Evolutionary conservation across 2,797 vertebrate genomes (phyloP).

Genomic region (Catamblyrhynchus diadema): DNA sequence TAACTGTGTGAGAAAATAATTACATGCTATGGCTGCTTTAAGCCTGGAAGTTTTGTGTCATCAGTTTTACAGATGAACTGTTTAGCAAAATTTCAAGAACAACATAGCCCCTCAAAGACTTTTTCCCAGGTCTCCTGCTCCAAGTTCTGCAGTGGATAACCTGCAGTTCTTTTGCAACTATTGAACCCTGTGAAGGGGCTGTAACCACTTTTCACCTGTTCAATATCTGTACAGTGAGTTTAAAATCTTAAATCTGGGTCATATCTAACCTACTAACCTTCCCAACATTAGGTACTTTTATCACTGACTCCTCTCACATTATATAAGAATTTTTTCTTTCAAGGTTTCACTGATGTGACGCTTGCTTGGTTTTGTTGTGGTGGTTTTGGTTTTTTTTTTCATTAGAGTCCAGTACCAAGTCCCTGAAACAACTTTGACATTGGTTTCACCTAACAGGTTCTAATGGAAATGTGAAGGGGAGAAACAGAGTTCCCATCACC

Average conservation of each 20-base stretch:
- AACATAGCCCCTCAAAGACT: no score
- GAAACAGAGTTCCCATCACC: background rate
- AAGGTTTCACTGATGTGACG: background rate
- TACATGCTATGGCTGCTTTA: background rate
- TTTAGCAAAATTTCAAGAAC: background rate
- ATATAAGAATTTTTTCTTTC: background rate
- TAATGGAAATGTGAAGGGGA: background rate
- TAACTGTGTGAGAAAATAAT: background rate
- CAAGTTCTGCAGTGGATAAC: no score
- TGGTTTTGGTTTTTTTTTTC: background rate
- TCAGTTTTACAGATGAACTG: rapidly evolving
- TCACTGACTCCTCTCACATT: background rate
- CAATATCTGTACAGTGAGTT: background rate
- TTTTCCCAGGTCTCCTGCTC: background rate
- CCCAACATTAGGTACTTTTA: background rate
- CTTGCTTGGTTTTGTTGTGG: background rate
- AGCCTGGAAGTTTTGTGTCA: background rate
- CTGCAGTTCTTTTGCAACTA: background rate
- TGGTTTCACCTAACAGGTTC: background rate
- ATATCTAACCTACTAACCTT: background rate
- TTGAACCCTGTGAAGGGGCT: background rate
- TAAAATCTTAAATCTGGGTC: background rate
- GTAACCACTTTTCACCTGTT: background rate
- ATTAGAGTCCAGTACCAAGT: background rate
- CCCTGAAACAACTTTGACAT: background rate